Percentiles rank a stretch among this genome's conserved stretches.
Evolutionary conservation across 2,797 vertebrate genomes (phyloP).

Genomic region (Danio tinwini): DNA sequence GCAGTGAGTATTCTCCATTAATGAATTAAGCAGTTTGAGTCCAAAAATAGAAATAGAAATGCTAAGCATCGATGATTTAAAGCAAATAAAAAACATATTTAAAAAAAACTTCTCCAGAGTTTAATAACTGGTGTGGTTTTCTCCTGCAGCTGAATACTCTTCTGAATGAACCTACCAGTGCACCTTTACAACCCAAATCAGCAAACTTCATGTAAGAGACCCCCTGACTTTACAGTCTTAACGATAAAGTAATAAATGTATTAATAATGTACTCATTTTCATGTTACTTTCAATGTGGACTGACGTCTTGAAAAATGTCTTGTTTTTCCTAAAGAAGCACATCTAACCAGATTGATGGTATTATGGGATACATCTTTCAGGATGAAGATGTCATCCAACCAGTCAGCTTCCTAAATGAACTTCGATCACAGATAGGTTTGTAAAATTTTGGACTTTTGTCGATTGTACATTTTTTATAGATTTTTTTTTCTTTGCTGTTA

Average conservation of each 20-base stretch:
- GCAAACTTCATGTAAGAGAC: neutral
- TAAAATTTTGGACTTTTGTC: no score
- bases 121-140: neutral
- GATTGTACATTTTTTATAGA: no score
- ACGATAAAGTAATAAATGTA: no score
- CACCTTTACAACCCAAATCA: no score
- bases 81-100: no score
- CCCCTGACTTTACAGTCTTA: neutral
- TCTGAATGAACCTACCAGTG: neutral
- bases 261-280: no score
- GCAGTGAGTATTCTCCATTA: neutral
- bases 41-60: neutral
- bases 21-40: neutral
- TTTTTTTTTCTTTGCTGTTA: no score
- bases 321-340: neutral
- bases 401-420: constrained; percentile 1
- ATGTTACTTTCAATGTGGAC: no score
- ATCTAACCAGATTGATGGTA: neutral
- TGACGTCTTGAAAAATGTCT: no score
- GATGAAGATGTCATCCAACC: neutral
- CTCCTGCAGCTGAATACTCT: constrained; percentile 20
- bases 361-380: neutral
- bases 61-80: no score
- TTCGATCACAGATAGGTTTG: neutral
- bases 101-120: neutral